Evolutionary conservation across 35 echinoderm and acorn worm species (phyloP), one percentile per base, ranked within the genome.

Genomic region (Anneissia japonica): DNA sequence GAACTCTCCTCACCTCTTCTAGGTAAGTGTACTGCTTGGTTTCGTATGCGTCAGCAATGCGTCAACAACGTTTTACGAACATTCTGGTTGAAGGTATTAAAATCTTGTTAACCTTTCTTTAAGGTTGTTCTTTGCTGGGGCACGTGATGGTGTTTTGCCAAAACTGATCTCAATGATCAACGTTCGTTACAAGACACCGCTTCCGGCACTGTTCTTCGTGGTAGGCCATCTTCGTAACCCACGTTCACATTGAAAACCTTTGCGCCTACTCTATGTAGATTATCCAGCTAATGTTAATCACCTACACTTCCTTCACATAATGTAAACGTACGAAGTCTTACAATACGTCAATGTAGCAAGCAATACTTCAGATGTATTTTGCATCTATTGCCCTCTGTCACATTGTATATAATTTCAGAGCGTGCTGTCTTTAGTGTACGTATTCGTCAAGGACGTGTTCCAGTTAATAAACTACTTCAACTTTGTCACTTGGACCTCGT

Each of bases 381-480:
- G n/a, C n/a, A n/a, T n/a, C n/a, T n/a, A n/a, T n/a, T n/a, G n/a
- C n/a, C n/a, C n/a, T n/a, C n/a, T n/a, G n/a, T n/a, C n/a, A n/a
- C n/a, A n/a, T n/a, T n/a, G n/a, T 85, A 23, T 16, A n/a, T 72
- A 9, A 41, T 83, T 37, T 9, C 81, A 93, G 91, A 38, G 72
- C n/a, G n/a, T 89, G 0, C 21, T 93, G 35, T 39, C 89, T 14
- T 39, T 86, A 14, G 0, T 96, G 21, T 96, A 96, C 75, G 82
- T 79, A 10, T 81, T 96, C 40, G 87, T 86, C 35, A 85, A 85
- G 2, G 93, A 96, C 74, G 87, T 96, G 2, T 96, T 91, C 46
- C 89, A 90, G 0, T 74, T 96, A 23, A 96, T 96, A 39, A 96
- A 96, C 82, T 96, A 96, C 76, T 90, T 92, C 64, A 96, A 86